These are phyloP conservation scores for Albula goreensis DNA, from an alignment of 2,113 vertebrate species.

Conservation along the genomic window DNA sequence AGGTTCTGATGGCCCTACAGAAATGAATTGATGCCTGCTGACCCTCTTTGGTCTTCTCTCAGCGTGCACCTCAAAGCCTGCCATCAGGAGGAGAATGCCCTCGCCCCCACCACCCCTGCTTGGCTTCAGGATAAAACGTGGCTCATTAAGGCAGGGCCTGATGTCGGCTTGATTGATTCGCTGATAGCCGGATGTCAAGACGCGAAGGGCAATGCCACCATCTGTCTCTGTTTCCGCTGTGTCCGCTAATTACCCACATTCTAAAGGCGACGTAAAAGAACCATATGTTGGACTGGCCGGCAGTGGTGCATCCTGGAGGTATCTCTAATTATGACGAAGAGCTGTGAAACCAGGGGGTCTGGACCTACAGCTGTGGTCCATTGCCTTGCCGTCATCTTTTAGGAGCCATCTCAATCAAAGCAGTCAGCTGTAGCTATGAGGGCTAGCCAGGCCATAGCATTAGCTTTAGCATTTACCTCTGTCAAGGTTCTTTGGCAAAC, in stretches of 20 bases:
- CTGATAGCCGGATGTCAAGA: constrained; percentile 7
- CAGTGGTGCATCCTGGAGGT: not conserved
- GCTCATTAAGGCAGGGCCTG: not conserved
- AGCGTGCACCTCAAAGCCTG: not conserved
- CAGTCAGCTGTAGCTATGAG: not conserved
- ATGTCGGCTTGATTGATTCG: not conserved
- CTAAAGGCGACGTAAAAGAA: not conserved
- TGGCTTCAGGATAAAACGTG: not conserved
- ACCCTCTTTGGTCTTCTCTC: not conserved
- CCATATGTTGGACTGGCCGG: constrained; percentile 4
- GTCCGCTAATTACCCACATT: constrained; percentile 21
- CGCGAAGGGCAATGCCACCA: constrained; percentile 14
- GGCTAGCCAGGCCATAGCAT: no score
- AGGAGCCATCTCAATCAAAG: not conserved
- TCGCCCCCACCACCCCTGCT: not conserved
- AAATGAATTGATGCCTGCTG: not conserved
- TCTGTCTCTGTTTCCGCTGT: constrained; percentile 10
- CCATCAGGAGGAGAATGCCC: not conserved
- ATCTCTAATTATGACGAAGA: not conserved
- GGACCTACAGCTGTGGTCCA: not conserved
- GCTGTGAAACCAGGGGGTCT: not conserved
- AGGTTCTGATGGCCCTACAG: not conserved
- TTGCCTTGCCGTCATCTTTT: not conserved
- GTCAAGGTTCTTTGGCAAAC: no score
- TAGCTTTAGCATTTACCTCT: no score